Percentiles rank a stretch among this genome's conserved stretches.
Conservation (phyloP, 1,140 invertebrate genomes). For the Heliconius melpomene region DNA sequence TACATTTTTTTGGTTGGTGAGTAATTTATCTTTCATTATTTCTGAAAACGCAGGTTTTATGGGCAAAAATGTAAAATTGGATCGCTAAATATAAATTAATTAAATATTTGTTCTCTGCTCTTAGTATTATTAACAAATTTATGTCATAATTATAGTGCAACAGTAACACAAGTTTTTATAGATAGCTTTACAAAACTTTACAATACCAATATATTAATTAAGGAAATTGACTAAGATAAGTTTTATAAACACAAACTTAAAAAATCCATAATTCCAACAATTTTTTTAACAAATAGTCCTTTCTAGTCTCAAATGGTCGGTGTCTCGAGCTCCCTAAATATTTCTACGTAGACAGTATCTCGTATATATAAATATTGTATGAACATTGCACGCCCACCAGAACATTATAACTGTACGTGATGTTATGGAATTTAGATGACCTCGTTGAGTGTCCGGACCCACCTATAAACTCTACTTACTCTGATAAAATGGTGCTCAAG, state of each 20-base stretch:
- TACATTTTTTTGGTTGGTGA: too few species aligned
- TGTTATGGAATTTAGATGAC: conserved; percentile 9
- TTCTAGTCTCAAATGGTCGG: not conserved
- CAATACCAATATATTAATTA: not conserved
- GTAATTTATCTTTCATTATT: too few species aligned
- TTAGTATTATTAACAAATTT: too few species aligned
- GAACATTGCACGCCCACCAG: not conserved
- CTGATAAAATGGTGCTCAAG: not conserved
- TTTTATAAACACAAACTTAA: not conserved
- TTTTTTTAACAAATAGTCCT: not conserved
- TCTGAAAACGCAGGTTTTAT: too few species aligned
- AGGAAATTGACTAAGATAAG: not conserved
- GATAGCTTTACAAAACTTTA: not conserved
- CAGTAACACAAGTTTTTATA: too few species aligned
- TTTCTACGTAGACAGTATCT: not conserved
- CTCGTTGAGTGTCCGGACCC: conserved; percentile 1
- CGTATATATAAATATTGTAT: conserved; percentile 7
- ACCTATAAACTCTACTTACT: conserved; percentile 6
- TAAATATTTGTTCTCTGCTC: too few species aligned
- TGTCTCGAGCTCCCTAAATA: not conserved
- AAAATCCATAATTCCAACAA: not conserved
- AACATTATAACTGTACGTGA: conserved; percentile 14
- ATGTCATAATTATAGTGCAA: too few species aligned
- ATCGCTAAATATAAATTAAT: too few species aligned
- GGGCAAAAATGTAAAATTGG: too few species aligned